These are phyloP conservation scores for Actenoides lindsayi DNA, from an alignment of 2,113 vertebrate species.

Conservation along the genomic window DNA sequence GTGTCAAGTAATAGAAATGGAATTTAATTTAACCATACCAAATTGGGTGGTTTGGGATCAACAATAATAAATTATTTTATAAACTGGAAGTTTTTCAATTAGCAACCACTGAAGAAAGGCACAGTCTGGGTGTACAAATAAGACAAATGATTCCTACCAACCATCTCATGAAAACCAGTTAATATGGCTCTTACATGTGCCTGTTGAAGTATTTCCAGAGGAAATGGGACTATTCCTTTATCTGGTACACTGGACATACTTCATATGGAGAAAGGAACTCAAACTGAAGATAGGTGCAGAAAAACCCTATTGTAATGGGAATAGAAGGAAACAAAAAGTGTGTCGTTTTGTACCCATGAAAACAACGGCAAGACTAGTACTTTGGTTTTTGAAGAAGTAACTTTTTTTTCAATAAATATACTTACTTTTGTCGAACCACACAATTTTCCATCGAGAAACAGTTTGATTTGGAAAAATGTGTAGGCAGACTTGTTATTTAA, in stretches of 20 bases:
- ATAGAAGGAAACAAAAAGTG: not conserved
- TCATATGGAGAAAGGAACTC: not conserved
- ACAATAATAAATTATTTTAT: not conserved
- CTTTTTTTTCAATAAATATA: not conserved
- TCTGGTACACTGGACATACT: not conserved
- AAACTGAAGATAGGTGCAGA: not conserved
- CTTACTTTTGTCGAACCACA: not conserved
- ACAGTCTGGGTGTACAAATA: not conserved
- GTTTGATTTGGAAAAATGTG: not conserved
- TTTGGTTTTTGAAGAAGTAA: not conserved
- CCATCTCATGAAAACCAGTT: not conserved
- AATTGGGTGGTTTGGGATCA: not conserved
- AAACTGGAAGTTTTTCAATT: not conserved
- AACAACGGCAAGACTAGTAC: not conserved
- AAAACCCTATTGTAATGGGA: not conserved
- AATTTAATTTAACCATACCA: not conserved
- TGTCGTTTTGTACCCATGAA: not conserved
- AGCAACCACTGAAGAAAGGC: not conserved
- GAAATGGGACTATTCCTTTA: not conserved
- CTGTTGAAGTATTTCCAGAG: not conserved
- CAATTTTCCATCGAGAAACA: not conserved
- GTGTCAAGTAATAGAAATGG: not conserved
- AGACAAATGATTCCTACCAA: not conserved
- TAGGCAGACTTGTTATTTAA: not conserved
- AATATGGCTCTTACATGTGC: not conserved